Evolutionary conservation across 2,113 vertebrate genomes (phyloP), one percentile per base, ranked within the genome.

Genomic region (Tringa solitaria): DNA sequence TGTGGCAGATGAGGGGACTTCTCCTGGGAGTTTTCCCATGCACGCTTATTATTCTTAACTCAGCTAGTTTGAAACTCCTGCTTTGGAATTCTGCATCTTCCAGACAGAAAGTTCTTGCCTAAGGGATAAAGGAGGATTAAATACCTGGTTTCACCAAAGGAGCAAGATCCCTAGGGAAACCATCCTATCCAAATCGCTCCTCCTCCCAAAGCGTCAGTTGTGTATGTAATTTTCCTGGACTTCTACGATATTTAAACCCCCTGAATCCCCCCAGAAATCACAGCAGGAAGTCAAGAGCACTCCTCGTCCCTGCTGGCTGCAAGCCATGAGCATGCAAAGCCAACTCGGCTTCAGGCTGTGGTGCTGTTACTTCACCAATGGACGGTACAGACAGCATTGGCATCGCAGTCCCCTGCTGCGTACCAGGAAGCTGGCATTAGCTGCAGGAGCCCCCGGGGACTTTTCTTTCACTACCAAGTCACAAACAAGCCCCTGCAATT

Each of bases 371-470:
- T 24, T 73, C 37, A 14, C 41, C 4, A 17, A 51, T n/a, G n/a
- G 1, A 3, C 12, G 0, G 12, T 5, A 12, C 48, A 23, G 35
- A 32, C 20, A 56, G 12, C 77, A 37, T 2, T 8, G 4, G 21
- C 53, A 26, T 11, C 35, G 7, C 0, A 0, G 56, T 21, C 74
- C 53, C 77, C 33, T 2, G 51, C 76, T 56, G 35, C 1, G 0
- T 19, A 21, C 24, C 57, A 50, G 57, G 61, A 59, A 79, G 41
- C 1, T 39, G 76, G 33, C 8, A 70, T 0, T 2, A 51, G 54
- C 84, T n/a, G 64, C 79, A 35, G 30, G 9, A 74, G n/a, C 10
- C 61, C 5, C 27, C 32, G 41, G 0, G 14, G 67, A 35, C 6
- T 1, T 28, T 7, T 56, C 50, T 24, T 45, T 84, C 61, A 0